These are phyloP conservation scores for Setipinna tenuifilis DNA, from an alignment of 2,797 vertebrate species.

Conservation along the genomic window DNA sequence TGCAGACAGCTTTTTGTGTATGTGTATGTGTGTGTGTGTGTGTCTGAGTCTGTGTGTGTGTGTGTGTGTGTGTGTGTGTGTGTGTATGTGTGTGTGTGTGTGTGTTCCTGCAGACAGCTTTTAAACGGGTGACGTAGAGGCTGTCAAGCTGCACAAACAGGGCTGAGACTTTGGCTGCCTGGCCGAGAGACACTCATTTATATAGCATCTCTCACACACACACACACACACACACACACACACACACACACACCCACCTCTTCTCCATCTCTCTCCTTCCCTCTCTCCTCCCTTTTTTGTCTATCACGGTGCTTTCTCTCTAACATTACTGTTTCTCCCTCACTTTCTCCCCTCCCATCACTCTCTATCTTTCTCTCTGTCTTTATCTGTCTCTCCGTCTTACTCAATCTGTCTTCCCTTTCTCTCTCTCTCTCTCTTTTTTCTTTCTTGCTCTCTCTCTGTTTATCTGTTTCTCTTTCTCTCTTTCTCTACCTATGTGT, in stretches of 20 bases:
- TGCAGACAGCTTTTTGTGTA: not conserved
- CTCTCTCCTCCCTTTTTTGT: not conserved
- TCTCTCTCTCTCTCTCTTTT: not conserved
- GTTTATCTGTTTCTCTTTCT: slow-evolving; percentile 41
- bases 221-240: too few species aligned
- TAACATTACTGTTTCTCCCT: not conserved
- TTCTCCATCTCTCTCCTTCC: slow-evolving; percentile 29
- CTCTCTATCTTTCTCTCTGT: not conserved
- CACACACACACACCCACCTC: too few species aligned
- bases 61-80: not conserved
- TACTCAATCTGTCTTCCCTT: not conserved
- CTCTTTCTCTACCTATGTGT: too few species aligned
- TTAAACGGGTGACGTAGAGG: slow-evolving; percentile 6
- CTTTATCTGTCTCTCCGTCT: not conserved
- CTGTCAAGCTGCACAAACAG: not conserved
- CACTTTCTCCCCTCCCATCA: not conserved
- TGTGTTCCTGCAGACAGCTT: not conserved
- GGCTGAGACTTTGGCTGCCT: not conserved
- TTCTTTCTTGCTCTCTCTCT: slow-evolving; percentile 1
- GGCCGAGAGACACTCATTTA: not conserved
- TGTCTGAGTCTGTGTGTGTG: slow-evolving; percentile 12
- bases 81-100: too few species aligned
- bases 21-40: slow-evolving; percentile 4
- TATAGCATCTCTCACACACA: not conserved
- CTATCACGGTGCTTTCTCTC: not conserved